Percentiles rank a stretch among this genome's conserved stretches.
Evolutionary conservation across 2,113 vertebrate genomes (phyloP).

Genomic region (Dendropsophus ebraccatus): DNA sequence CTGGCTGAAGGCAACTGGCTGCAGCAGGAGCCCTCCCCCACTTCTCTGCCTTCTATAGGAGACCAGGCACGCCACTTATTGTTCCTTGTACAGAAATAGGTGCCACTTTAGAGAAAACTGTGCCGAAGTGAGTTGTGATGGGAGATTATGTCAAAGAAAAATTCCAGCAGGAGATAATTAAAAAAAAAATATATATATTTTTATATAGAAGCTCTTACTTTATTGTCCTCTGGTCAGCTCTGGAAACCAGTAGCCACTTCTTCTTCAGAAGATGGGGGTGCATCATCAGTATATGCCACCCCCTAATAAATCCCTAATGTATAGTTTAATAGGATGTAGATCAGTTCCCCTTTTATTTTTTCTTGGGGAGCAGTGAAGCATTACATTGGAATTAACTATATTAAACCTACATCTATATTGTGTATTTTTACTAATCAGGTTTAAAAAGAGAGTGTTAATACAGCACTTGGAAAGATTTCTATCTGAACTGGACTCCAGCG

Average conservation of each 20-base stretch:
- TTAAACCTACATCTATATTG: slow-evolving; percentile 15
- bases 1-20: slow-evolving; percentile 6
- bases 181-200: neutral
- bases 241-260: neutral
- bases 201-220: neutral
- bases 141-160: neutral
- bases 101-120: neutral
- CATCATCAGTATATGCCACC: neutral
- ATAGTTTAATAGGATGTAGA: neutral
- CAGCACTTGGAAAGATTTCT: slow-evolving; percentile 92
- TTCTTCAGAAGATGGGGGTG: neutral
- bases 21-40: neutral
- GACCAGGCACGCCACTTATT: neutral
- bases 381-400: neutral
- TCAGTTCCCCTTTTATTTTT: neutral
- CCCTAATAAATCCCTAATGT: neutral
- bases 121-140: neutral
- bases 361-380: neutral
- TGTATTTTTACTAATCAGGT: slow-evolving; percentile 73
- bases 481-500: slow-evolving; percentile 79
- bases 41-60: neutral
- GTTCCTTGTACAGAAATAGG: neutral
- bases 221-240: neutral
- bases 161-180: neutral
- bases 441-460: slow-evolving; percentile 98